Evolutionary conservation across 2,888 invertebrate species (phyloP), one percentile per base, ranked within the genome.

Genomic region (Nomada ruficornis): DNA sequence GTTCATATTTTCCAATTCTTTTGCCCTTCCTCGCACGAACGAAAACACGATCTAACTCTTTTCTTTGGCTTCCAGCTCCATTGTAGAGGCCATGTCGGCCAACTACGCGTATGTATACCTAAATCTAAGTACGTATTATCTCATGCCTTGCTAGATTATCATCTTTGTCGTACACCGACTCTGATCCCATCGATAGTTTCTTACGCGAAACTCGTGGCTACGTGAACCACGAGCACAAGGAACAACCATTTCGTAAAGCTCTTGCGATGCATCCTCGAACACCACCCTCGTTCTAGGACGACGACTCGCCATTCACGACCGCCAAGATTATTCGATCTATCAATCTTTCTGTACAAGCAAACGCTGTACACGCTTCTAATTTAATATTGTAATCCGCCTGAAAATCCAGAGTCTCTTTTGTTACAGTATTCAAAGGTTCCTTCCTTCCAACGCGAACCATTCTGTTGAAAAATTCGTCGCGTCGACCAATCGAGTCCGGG

Each of bases 41-140:
- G 70, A 77, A 70, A 70, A 75, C 83, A 68, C 80, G 74, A 72
- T 73, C 80, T 70, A 74, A 23, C 63, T 75, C 59, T 67, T 76
- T 77, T 83, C 80, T 88, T 88, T 87, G 83, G 89, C 87, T 87
- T 85, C 80, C 78, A 79, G 80, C 87, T 85, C 81, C 68, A 59
- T 77, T 26, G 72, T 29, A 55, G 67, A 26, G 77, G 81, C 76
- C 65, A 64, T 54, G 23, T 57, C 11, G 67, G 26, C 59, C 71
- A 67, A 4, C 70, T 64, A 74, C 71, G 26, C 36, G 67, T 72
- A 47, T 55, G 11, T 47, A 47, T 15, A 77, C 65, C 44, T 85
- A 84, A 80, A 80, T 77, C 79, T 86, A 84, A 77, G 69, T 78
- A 86, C 82, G 72, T 72, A 76, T 83, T 77, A 79, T 54, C 67